These are phyloP conservation scores for Erpetoichthys calabaricus DNA, from an alignment of 2,797 vertebrate species.

Conservation along the genomic window DNA sequence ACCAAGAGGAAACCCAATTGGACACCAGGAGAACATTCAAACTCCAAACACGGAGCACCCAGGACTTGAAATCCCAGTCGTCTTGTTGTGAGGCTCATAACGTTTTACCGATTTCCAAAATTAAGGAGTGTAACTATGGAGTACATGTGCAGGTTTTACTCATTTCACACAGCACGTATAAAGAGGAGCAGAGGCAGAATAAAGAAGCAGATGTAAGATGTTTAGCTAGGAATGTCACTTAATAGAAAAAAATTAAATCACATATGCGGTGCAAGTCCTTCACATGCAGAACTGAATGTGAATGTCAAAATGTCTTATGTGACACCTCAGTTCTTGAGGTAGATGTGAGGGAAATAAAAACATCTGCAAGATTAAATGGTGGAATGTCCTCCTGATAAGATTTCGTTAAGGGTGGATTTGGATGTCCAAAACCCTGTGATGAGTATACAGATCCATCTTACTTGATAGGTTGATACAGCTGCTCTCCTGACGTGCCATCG, in stretches of 20 bases:
- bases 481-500: neutral
- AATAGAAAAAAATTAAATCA: neutral
- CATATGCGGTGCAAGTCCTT: constrained; percentile 1
- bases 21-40: too few relatives aligned
- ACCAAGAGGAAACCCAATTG: too few relatives aligned
- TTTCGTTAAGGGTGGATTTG: neutral
- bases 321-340: too few relatives aligned
- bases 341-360: too few relatives aligned
- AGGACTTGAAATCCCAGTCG: too few relatives aligned
- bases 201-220: neutral
- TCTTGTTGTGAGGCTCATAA: too few relatives aligned
- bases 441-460: neutral
- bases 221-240: constrained; percentile 3
- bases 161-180: too few relatives aligned
- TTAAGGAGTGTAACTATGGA: too few relatives aligned
- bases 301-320: constrained; percentile 1
- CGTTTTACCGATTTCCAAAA: too few relatives aligned
- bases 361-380: too few relatives aligned
- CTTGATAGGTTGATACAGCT: neutral
- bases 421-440: neutral
- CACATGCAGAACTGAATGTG: constrained; percentile 3
- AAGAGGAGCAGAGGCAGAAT: neutral
- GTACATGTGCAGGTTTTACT: too few relatives aligned
- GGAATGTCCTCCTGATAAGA: neutral
- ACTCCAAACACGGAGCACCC: too few relatives aligned